Evolutionary conservation across 2,797 vertebrate genomes (phyloP), one percentile per base, ranked within the genome.

Genomic region (Tamandua tetradactyla): DNA sequence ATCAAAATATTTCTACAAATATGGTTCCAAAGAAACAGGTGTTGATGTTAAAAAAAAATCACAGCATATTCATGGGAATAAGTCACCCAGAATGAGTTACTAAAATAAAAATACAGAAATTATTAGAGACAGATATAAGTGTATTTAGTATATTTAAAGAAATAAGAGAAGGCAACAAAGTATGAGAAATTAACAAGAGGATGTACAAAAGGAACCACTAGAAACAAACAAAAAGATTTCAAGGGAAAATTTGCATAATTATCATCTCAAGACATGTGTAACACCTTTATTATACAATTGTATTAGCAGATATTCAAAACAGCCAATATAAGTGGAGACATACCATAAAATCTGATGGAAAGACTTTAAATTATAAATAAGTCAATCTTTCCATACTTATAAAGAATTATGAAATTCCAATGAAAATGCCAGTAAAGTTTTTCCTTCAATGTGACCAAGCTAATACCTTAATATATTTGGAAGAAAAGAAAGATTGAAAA

Each of bases 101-200:
- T 61, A 64, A 68, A 82, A 57, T 17, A 76, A 91, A 59, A 81
- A 20, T 55, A 23, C 14, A 93, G 76, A 92, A 75, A 90, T 2
- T 87, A 94, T 52, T 72, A 52, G 23, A 69, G 59, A 25, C 23
- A 40, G 42, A 52, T 52, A n/a, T 57, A 55, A 55, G 17, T 14
- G 12, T 64, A 52, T 52, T 69, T 89, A 61, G 76, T 92, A 84
- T 49, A 35, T 68, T 87, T 72, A 37, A 89, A 80, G 82, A 83
- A 90, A 74, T 74, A 81, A 75, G 40, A 87, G 14, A n/a, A n/a
- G 52, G 15, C 30, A 69, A 62, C 49, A 86, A 72, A 89, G 15
- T 80, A 47, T 62, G 61, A 92, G 42, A 74, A 42, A 22, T 32
- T 55, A 82, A 71, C 32, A 76, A 68, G 59, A 93, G 44, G 74